phyloP scores from a whole-genome alignment of 2,797 vertebrate species.

The Hyperoplus immaculatus region DNA sequence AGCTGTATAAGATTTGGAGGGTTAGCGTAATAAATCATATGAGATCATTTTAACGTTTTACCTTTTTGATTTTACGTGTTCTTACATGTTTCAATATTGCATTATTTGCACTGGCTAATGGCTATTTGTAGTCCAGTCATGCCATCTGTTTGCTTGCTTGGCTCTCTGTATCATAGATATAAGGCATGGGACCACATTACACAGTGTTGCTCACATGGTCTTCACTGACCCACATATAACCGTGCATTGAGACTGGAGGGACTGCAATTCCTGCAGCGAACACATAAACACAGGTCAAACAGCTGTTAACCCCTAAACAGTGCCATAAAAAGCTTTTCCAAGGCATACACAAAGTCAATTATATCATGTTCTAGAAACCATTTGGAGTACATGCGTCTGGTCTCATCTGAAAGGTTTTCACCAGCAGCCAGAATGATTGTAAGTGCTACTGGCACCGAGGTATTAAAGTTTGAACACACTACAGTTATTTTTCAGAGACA shows the following conservation, averaged over 20 bases:
- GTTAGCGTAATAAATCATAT: constrained; percentile 14
- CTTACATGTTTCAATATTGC: neutral
- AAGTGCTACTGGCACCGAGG: too few species aligned
- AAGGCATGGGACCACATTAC: constrained; percentile 6
- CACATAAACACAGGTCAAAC: neutral
- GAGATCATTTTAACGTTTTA: neutral
- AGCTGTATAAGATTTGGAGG: neutral
- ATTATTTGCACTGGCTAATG: constrained; percentile 7
- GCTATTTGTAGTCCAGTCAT: constrained; percentile 10
- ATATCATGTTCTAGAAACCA: too few species aligned
- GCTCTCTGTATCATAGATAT: constrained; percentile 14
- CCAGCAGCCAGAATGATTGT: too few species aligned
- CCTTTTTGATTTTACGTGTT: neutral
- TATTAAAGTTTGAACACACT: too few species aligned
- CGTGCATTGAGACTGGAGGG: constrained; percentile 8
- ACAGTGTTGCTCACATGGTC: constrained; percentile 33
- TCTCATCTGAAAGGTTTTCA: too few species aligned
- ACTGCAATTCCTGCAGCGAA: constrained; percentile 10
- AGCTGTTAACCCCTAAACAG: neutral
- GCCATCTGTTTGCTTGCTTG: constrained; percentile 15
- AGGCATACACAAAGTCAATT: too few species aligned
- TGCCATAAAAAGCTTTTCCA: too few species aligned
- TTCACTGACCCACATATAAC: constrained; percentile 27
- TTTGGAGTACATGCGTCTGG: too few species aligned
- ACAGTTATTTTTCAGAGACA: too few species aligned